Percentiles rank a stretch among this genome's conserved stretches.
phyloP scores from a whole-genome alignment of 2,797 vertebrate genomes.

The Sebastes baramenuke region DNA sequence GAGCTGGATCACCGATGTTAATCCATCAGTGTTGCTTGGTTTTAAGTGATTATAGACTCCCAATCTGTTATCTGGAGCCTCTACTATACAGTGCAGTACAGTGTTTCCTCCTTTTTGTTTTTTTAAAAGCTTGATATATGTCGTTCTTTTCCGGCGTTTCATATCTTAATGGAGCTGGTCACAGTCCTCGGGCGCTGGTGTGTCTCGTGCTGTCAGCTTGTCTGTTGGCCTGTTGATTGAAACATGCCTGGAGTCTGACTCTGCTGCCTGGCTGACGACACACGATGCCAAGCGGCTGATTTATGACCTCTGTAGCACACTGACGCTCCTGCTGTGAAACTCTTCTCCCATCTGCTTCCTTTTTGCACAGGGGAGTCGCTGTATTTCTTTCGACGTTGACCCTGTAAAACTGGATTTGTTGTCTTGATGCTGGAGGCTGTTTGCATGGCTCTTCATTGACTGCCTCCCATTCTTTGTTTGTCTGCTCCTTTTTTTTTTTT shows the following conservation, averaged over 20 bases:
- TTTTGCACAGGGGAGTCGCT: background rate
- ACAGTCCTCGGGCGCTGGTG: background rate
- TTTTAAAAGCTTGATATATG: slow-evolving; percentile 5
- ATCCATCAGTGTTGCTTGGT: background rate
- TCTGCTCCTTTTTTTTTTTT: background rate
- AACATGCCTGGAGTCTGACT: slow-evolving; percentile 23
- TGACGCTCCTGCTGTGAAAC: slow-evolving; percentile 8
- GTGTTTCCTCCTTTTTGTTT: background rate
- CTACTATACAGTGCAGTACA: background rate
- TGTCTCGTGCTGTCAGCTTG: slow-evolving; percentile 15
- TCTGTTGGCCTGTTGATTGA: slow-evolving; percentile 45
- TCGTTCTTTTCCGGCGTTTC: background rate
- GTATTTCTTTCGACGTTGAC: slow-evolving; percentile 19
- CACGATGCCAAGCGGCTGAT: slow-evolving; percentile 30
- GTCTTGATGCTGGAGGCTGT: slow-evolving; percentile 6
- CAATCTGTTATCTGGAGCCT: background rate
- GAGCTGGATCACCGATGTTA: background rate
- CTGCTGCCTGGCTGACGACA: slow-evolving; percentile 3
- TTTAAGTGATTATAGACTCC: background rate
- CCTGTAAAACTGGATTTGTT: background rate
- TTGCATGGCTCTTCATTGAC: slow-evolving; percentile 38
- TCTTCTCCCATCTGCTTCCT: slow-evolving; percentile 26
- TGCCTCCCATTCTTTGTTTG: slow-evolving; percentile 18
- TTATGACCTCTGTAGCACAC: slow-evolving; percentile 42
- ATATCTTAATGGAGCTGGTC: background rate